Conservation (phyloP, 2,113 vertebrate species). For the Tenrec ecaudatus region DNA sequence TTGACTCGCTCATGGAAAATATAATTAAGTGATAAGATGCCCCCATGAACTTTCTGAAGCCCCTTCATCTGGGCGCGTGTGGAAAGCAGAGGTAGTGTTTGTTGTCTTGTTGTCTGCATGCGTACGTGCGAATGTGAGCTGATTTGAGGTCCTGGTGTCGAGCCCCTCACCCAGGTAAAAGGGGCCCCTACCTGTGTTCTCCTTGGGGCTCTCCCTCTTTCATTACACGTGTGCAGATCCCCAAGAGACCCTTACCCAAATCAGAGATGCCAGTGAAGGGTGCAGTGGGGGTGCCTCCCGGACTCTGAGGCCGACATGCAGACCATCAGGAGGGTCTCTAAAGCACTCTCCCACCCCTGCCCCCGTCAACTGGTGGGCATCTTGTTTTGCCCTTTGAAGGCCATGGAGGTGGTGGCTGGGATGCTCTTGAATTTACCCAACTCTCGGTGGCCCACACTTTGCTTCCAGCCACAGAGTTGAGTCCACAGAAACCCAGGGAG, state of each 20-base stretch:
- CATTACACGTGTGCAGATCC: background rate
- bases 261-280: no score
- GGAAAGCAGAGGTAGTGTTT: background rate
- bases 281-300: background rate
- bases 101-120: no score
- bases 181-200: background rate
- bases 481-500: background rate
- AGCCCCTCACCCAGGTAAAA: background rate
- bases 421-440: background rate
- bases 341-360: no score
- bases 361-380: background rate
- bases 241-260: no score
- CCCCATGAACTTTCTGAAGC: no score
- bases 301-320: background rate
- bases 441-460: background rate
- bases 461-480: accelerated
- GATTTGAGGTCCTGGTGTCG: background rate
- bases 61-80: no score
- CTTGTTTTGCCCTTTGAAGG: background rate
- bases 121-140: background rate
- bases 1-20: background rate
- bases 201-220: background rate
- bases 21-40: no score
- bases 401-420: background rate
- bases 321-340: background rate